Base-by-base conservation (phyloP, 2,888 invertebrate species). In the Heteromyza rotundicornis region DNA sequence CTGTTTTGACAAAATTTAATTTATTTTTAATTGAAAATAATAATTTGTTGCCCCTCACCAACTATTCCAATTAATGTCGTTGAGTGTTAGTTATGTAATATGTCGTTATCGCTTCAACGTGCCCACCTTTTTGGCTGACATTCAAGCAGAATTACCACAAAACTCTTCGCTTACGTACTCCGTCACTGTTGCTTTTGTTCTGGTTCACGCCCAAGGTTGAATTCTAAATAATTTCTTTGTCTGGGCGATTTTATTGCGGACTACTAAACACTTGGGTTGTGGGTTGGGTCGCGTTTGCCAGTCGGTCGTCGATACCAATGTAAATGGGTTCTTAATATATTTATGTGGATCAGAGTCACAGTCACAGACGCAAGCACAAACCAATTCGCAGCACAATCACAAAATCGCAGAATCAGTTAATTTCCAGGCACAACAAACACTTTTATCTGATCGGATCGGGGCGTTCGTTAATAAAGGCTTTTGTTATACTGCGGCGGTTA, bases 271-370 rank as follows among this genome's bases (percentile, higher is more conserved):
- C 40, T 56, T 22, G 14, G 14, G 24, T 8, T 27, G 35, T 61
- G 61, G 63, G 49, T 63, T 63, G 61, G 60, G 65, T 20, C 57
- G 64, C 55, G 62, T 57, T n/a, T n/a, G n/a, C n/a, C 57, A 57
- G 54, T 63, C 51, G 59, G 44, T 19, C 44, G 44, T 36, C 36
- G n/a, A 20, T 12, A 53, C 36, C 7, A 40, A 23, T 51, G 35
- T 47, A 54, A 59, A 56, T 62, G 66, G 62, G 54, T 63, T 64
- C 65, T 66, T 71, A 66, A 72, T 71, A 72, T 71, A 69, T 71
- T 69, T 77, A 77, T 77, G 68, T 77, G 74, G 72, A 74, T 75
- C 73, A 76, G 59, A 40, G 54, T 53, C 60, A 58, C 35, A 64
- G 52, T 50, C 40, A 40, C 40, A 7, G 14, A 7, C 16, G 16